A percentile compares a stretch with the other conserved stretches of the same genome.
Evolutionary conservation across 2,888 invertebrate species (phyloP).

Genomic region (Oasisia sp.): DNA sequence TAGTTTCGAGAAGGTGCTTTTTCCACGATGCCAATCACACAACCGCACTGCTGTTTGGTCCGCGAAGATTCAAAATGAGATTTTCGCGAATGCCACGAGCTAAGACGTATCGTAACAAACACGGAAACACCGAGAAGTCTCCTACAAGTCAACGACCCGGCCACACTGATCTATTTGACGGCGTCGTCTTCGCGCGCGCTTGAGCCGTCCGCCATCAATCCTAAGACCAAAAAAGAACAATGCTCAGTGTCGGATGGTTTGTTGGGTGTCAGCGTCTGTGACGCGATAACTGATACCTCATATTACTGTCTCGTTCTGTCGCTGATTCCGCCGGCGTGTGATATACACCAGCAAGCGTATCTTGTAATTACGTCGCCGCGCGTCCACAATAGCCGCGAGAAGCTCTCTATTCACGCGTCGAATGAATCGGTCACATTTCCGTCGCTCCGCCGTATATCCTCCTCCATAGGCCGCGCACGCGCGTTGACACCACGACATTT

Average conservation of each 20-base stretch:
- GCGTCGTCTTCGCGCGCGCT: not conserved
- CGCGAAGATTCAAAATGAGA: no score
- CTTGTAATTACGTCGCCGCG: not conserved
- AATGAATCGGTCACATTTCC: not conserved
- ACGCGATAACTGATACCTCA: not conserved
- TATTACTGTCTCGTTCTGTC: not conserved
- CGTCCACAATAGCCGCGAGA: not conserved
- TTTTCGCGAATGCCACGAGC: not conserved
- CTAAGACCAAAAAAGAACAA: not conserved
- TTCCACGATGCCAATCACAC: no score
- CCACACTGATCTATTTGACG: not conserved
- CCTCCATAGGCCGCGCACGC: not conserved
- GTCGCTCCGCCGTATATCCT: not conserved
- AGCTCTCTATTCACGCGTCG: not conserved
- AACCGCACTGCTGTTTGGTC: no score
- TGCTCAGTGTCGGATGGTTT: not conserved
- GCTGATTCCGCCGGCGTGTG: not conserved
- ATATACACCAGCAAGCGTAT: not conserved
- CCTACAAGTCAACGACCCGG: not conserved
- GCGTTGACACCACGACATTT: not conserved
- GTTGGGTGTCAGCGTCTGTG: not conserved
- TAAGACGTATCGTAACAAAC: not conserved
- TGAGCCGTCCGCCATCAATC: not conserved
- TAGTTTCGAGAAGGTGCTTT: no score
- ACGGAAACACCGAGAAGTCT: not conserved